Conservation (phyloP, 2,888 invertebrate species). For the Apamea anceps region DNA sequence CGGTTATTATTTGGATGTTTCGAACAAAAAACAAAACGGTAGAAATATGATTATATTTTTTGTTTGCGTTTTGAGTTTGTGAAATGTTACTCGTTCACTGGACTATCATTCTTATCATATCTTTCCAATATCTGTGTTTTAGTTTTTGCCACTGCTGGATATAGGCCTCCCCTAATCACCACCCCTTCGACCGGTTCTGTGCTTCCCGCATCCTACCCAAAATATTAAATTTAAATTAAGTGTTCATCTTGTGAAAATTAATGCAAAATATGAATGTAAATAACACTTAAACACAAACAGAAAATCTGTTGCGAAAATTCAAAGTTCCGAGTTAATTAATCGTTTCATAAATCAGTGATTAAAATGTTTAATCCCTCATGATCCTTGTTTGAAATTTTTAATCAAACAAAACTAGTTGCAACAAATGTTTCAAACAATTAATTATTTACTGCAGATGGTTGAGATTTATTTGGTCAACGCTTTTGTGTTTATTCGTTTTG, state of each 20-base stretch:
- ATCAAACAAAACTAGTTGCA: constrained; percentile 20
- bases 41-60: background rate
- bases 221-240: background rate
- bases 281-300: background rate
- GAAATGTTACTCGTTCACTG: background rate
- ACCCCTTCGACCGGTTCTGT: background rate
- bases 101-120: background rate
- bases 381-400: constrained; percentile 17
- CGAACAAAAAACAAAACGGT: background rate
- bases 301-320: constrained; percentile 17
- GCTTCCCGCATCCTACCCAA: background rate
- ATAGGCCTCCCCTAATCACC: background rate
- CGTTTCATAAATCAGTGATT: constrained; percentile 19
- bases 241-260: background rate
- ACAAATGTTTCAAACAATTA: constrained; percentile 22
- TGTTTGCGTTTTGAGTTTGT: background rate
- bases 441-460: constrained; percentile 2
- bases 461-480: constrained; percentile 1
- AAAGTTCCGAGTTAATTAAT: constrained; percentile 17
- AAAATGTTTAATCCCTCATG: constrained; percentile 17
- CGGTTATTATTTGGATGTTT: background rate
- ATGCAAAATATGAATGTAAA: background rate
- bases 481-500: constrained; percentile 5
- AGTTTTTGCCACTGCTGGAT: background rate
- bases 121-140: background rate